Percentiles rank a stretch among this genome's conserved stretches.
Conservation (phyloP, 2,113 vertebrate genomes). For the Mobula birostris region DNA sequence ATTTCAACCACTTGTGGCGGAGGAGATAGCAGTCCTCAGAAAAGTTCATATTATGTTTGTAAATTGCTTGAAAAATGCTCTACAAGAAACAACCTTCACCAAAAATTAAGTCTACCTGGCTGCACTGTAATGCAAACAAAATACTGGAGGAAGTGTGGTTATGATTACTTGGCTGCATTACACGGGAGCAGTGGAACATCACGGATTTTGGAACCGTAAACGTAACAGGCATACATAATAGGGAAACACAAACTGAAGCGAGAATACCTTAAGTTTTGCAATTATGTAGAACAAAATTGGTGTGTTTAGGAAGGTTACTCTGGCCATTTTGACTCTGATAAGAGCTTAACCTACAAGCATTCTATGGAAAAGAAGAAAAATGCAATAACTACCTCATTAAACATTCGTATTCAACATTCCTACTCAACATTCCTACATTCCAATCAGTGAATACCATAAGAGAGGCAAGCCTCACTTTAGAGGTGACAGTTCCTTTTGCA, state of each 20-base stretch:
- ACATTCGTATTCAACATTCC: too few species aligned
- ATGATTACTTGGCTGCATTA: too few species aligned
- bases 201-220: background rate
- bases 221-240: background rate
- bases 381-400: too few species aligned
- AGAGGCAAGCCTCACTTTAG: background rate
- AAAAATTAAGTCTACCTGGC: too few species aligned
- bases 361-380: background rate
- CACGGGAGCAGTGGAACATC: background rate
- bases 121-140: too few species aligned
- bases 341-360: background rate
- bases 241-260: background rate
- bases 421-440: too few species aligned
- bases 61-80: too few species aligned
- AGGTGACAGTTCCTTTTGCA: background rate
- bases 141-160: too few species aligned
- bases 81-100: too few species aligned
- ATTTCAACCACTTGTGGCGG: background rate
- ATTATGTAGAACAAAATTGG: background rate
- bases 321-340: background rate
- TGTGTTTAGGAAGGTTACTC: background rate
- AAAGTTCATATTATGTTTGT: background rate
- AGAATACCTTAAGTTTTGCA: background rate
- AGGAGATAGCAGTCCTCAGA: background rate
- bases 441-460: background rate